Evolutionary conservation across 2,797 vertebrate species (phyloP).

Genomic region (Knipowitschia caucasica): DNA sequence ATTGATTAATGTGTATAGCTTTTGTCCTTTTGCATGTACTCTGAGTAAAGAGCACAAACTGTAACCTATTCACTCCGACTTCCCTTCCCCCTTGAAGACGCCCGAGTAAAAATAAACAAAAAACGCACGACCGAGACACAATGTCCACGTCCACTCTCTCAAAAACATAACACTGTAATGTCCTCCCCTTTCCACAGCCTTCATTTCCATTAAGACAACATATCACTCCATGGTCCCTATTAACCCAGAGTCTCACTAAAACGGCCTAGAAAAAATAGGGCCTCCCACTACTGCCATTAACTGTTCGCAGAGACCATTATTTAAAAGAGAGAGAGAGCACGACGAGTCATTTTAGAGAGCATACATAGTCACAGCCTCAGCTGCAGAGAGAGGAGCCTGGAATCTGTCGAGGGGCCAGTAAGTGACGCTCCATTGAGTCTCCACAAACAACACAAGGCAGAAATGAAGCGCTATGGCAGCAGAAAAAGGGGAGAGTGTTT

Average conservation of each 20-base stretch:
- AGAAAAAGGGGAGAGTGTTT: slow-evolving; percentile 46
- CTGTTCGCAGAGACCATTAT: slow-evolving; percentile 63
- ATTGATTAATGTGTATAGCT: slow-evolving; percentile 35
- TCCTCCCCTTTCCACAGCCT: slow-evolving; percentile 56
- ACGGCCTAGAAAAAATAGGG: slow-evolving; percentile 44
- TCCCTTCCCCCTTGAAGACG: slow-evolving; percentile 45
- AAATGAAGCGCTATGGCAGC: slow-evolving; percentile 63
- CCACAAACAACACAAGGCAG: slow-evolving; percentile 66
- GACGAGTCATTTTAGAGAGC: slow-evolving; percentile 58
- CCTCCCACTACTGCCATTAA: slow-evolving; percentile 63
- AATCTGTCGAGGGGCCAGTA: slow-evolving; percentile 69
- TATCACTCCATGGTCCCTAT: slow-evolving; percentile 52
- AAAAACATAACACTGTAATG: slow-evolving; percentile 59
- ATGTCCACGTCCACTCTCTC: slow-evolving; percentile 49
- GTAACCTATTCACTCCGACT: slow-evolving; percentile 35
- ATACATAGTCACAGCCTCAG: slow-evolving; percentile 55
- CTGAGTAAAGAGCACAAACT: slow-evolving; percentile 53
- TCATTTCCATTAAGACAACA: slow-evolving; percentile 67
- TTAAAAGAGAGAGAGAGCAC: slow-evolving; percentile 67
- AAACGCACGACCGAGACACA: slow-evolving; percentile 44
- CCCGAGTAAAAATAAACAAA: no score
- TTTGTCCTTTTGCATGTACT: slow-evolving; percentile 38
- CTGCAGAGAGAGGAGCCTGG: slow-evolving; percentile 64
- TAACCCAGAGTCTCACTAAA: slow-evolving; percentile 48
- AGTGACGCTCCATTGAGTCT: slow-evolving; percentile 70